phyloP scores from a whole-genome alignment of 2,797 vertebrate genomes.

The Siniperca undulata region DNA sequence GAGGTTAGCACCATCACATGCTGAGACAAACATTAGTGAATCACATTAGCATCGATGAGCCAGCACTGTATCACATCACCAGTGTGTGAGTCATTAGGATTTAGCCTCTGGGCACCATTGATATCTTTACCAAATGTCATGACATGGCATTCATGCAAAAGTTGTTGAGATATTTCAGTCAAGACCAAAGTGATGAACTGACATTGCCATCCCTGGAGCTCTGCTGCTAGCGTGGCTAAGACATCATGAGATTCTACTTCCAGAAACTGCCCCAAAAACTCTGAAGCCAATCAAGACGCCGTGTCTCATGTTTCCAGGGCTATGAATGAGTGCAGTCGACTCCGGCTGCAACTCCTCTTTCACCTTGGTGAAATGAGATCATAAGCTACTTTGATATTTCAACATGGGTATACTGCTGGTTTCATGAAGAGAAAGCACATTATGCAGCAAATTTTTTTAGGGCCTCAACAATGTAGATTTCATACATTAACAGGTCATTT shows the following conservation, averaged over 20 bases:
- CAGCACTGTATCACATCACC: constrained; percentile 7
- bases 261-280: neutral
- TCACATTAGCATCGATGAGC: constrained; percentile 52
- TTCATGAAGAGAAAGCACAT: constrained; percentile 36
- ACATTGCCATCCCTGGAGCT: neutral
- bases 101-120: neutral
- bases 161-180: neutral
- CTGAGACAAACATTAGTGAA: constrained; percentile 45
- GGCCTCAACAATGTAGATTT: constrained; percentile 29
- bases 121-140: neutral
- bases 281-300: neutral
- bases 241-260: neutral
- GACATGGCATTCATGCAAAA: neutral
- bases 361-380: constrained; percentile 59
- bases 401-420: constrained; percentile 11
- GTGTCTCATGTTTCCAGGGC: constrained; percentile 27
- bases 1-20: constrained; percentile 21
- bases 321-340: constrained; percentile 29
- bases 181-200: constrained; percentile 1
- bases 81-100: neutral
- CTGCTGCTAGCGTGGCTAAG: constrained; percentile 1
- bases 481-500: constrained; percentile 31
- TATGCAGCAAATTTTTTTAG: neutral
- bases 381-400: constrained; percentile 60
- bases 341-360: constrained; percentile 67